Evolutionary conservation across 2,113 vertebrate genomes (phyloP).

Genomic region (Psittacula cyanocephala): DNA sequence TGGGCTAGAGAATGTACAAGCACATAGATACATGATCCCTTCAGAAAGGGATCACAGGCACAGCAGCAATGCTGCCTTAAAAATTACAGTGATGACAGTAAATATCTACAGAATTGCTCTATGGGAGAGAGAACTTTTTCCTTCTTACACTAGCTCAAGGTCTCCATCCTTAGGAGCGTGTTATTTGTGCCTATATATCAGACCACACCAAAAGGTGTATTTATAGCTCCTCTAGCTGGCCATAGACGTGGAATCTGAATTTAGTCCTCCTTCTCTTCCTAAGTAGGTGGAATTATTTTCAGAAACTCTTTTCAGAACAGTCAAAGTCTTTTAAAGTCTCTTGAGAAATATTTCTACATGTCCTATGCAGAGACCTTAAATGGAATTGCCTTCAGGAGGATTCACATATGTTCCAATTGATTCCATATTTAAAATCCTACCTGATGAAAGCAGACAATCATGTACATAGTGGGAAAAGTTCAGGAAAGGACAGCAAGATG

Average conservation of each 20-base stretch:
- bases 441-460: conserved; percentile 33
- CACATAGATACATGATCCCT: neutral
- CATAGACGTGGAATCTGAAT: neutral
- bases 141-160: neutral
- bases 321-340: conserved; percentile 26
- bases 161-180: neutral
- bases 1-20: neutral
- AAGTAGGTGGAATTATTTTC: conserved; percentile 40
- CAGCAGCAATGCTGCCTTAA: neutral
- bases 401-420: neutral
- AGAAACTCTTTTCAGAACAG: conserved; percentile 34
- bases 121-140: neutral
- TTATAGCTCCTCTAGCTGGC: neutral
- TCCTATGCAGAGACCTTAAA: neutral
- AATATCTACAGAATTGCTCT: neutral
- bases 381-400: neutral
- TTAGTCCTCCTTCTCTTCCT: neutral
- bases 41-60: neutral
- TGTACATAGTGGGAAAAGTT: neutral
- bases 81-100: neutral
- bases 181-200: neutral
- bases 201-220: neutral
- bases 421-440: conserved; percentile 13
- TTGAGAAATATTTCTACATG: conserved; percentile 9
- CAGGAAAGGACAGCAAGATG: neutral